Percentiles rank a stretch among this genome's conserved stretches.
These are phyloP conservation scores for Centroberyx gerrardi DNA, from an alignment of 2,797 vertebrate genomes.

Conservation along the genomic window DNA sequence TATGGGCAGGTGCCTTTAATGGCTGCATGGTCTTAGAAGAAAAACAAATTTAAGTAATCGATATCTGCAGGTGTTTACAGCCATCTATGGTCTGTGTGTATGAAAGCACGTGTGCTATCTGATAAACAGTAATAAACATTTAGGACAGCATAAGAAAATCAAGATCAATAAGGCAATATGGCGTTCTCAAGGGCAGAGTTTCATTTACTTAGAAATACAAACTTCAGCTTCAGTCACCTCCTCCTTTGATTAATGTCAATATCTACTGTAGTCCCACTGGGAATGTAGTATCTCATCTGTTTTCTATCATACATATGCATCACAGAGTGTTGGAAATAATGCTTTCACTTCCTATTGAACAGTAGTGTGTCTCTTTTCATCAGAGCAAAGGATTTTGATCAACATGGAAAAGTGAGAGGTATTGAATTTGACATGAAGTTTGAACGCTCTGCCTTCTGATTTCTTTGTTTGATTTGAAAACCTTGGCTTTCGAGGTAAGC, in stretches of 20 bases:
- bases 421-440: background rate
- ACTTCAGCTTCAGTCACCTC: background rate
- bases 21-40: no score
- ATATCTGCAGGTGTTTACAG: no score
- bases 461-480: background rate
- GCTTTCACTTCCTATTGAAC: background rate
- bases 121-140: no score
- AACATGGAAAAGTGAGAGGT: background rate
- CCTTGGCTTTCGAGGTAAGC: background rate
- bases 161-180: background rate
- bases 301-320: constrained; percentile 1
- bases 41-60: no score
- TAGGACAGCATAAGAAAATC: no score
- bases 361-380: background rate
- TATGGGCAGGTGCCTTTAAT: no score
- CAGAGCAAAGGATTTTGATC: background rate
- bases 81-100: no score
- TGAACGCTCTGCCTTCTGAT: background rate
- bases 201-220: no score
- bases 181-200: background rate
- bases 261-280: background rate
- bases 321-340: background rate
- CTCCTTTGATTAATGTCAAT: background rate
- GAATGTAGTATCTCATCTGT: background rate
- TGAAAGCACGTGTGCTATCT: no score